Conservation (phyloP, 2,888 invertebrate genomes). For the Lithophane leautieri region DNA sequence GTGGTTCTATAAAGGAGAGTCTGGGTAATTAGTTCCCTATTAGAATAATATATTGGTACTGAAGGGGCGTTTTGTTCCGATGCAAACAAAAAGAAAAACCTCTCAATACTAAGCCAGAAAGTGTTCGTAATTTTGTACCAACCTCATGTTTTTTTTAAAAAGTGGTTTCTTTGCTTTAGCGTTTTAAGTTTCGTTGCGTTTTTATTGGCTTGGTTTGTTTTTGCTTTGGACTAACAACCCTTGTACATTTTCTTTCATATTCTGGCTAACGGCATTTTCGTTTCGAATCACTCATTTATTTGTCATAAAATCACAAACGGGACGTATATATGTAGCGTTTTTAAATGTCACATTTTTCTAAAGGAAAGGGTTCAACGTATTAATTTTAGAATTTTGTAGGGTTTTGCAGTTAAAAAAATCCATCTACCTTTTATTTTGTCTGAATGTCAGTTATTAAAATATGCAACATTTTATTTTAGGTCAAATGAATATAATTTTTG, state of each 20-base stretch:
- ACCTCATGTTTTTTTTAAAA: conserved; percentile 40
- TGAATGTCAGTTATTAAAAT: neutral
- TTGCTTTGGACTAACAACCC: neutral
- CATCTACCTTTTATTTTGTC: neutral
- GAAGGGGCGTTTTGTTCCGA: conserved; percentile 69
- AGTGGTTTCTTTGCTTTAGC: conserved; percentile 16
- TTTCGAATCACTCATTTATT: neutral
- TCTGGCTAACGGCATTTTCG: neutral
- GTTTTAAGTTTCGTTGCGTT: conserved; percentile 2
- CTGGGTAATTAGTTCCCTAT: conserved; percentile 87
- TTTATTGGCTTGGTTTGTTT: conserved; percentile 1
- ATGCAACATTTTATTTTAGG: neutral
- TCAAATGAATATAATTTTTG: neutral
- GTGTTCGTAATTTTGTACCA: conserved; percentile 49
- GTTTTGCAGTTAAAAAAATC: neutral
- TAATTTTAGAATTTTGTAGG: neutral
- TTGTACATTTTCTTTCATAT: neutral
- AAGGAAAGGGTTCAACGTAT: neutral
- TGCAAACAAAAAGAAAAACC: conserved; percentile 71
- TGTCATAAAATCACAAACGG: neutral
- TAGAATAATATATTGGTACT: conserved; percentile 79
- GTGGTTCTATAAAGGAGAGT: conserved; percentile 81
- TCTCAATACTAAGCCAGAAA: conserved; percentile 66
- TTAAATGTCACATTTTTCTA: neutral
- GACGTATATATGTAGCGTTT: neutral